Conservation (phyloP, 1,140 invertebrate species). For the Pteromalus puparum region DNA sequence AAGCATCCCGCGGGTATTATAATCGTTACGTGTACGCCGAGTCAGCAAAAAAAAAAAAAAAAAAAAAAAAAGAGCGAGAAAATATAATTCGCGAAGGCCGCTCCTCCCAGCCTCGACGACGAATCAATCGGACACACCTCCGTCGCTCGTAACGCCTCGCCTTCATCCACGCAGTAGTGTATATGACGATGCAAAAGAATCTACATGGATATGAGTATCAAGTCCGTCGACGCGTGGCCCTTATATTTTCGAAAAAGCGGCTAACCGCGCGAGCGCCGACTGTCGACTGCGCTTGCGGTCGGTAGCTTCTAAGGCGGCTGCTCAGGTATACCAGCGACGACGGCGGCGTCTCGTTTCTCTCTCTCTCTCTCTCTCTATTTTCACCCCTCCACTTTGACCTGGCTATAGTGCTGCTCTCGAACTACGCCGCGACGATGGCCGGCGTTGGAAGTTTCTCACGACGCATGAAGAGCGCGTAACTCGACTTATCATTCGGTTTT, state of each 20-base stretch:
- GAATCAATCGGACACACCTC: neutral
- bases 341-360: constrained; percentile 20
- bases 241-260: neutral
- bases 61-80: too few relatives aligned
- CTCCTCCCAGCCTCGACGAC: neutral
- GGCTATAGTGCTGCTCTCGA: constrained; percentile 14
- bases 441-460: constrained; percentile 43
- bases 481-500: neutral
- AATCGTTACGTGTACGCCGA: too few relatives aligned
- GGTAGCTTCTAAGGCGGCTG: constrained; percentile 18
- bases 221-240: neutral
- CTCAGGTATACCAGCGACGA: constrained; percentile 32
- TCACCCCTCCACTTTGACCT: constrained; percentile 51
- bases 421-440: constrained; percentile 19
- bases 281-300: constrained; percentile 42
- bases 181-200: too few relatives aligned
- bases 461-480: neutral
- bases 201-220: neutral
- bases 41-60: too few relatives aligned
- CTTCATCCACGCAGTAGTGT: neutral
- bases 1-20: neutral
- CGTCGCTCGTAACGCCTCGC: neutral
- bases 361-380: neutral
- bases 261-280: constrained; percentile 42
- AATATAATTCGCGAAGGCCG: neutral